A percentile compares a stretch with the other conserved stretches of the same genome.
Conservation (phyloP, 2,113 vertebrate species). For the Uria lomvia region DNA sequence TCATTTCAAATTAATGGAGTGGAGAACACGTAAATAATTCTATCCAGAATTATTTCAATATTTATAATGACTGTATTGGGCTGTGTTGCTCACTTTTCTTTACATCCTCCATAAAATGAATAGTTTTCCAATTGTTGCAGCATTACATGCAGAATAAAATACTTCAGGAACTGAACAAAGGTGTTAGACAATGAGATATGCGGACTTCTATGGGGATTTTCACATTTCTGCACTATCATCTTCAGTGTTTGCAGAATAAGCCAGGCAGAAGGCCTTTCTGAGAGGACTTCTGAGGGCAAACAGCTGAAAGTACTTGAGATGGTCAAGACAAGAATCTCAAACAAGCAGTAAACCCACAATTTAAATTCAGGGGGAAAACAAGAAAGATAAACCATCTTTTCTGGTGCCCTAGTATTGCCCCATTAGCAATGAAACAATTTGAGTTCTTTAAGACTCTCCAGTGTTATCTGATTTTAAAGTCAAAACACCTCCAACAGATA, state of each 20-base stretch:
- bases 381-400: background rate
- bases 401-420: background rate
- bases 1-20: background rate
- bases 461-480: background rate
- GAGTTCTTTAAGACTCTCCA: background rate
- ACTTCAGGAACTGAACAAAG: background rate
- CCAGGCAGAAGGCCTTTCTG: background rate
- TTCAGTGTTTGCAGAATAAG: background rate
- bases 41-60: background rate
- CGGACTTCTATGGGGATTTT: background rate
- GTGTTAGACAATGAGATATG: background rate
- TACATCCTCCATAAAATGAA: background rate
- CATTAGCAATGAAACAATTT: background rate
- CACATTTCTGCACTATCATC: background rate
- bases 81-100: background rate
- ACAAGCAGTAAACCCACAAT: background rate
- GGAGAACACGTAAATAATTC: background rate
- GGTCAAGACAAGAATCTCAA: background rate
- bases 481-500: background rate
- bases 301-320: background rate
- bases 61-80: background rate
- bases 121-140: background rate
- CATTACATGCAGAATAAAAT: background rate
- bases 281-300: background rate
- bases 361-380: background rate